These are phyloP conservation scores for Prenolepis imparis DNA, from an alignment of 2,888 invertebrate genomes.

Conservation along the genomic window DNA sequence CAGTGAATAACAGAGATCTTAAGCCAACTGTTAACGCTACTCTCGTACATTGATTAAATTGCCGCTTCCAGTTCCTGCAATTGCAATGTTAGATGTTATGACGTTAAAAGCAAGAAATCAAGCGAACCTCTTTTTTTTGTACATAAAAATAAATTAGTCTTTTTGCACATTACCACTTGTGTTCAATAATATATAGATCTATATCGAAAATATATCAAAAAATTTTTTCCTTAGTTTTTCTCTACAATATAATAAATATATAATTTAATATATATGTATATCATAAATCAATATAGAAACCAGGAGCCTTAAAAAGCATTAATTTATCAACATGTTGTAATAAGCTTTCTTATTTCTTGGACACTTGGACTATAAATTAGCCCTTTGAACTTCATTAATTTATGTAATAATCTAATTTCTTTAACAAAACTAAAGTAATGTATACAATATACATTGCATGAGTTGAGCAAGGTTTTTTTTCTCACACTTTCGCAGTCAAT, in stretches of 20 bases:
- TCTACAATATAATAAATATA: conserved; percentile 1
- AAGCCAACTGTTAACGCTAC: background rate
- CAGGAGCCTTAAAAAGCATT: conserved; percentile 24
- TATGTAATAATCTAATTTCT: conserved; percentile 44
- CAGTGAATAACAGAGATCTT: background rate
- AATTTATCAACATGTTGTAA: background rate
- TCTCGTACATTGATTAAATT: background rate
- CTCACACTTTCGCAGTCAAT: conserved; percentile 60
- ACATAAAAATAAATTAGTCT: background rate
- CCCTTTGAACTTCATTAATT: conserved; percentile 29
- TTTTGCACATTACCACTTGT: background rate
- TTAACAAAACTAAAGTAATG: conserved; percentile 57
- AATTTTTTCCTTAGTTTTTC: background rate
- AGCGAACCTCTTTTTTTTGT: background rate
- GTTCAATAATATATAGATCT: background rate
- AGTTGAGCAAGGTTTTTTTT: conserved; percentile 64
- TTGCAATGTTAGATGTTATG: background rate
- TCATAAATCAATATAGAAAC: background rate
- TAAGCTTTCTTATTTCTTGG: conserved; percentile 19
- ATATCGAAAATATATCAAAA: conserved; percentile 2
- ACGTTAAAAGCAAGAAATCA: background rate
- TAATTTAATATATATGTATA: background rate
- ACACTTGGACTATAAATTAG: conserved; percentile 25
- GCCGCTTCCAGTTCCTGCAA: background rate
- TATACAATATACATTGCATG: conserved; percentile 59